Percentiles rank a stretch among this genome's conserved stretches.
phyloP scores from a whole-genome alignment of 2,888 invertebrate species.

The Conops quadrifasciatus region DNA sequence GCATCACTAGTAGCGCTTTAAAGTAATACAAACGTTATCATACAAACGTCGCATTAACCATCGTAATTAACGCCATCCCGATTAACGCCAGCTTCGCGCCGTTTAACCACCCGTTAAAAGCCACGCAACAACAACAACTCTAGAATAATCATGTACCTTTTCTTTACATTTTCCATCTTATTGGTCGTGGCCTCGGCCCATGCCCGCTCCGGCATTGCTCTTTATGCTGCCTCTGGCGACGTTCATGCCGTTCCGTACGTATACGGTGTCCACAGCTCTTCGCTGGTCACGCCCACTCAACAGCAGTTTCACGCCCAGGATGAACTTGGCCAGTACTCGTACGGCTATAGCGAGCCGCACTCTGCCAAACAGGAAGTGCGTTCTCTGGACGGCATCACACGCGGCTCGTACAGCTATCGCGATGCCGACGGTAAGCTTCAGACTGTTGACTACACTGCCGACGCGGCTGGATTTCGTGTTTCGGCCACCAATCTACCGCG shows the following conservation, averaged over 20 bases:
- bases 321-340: slow-evolving; percentile 71
- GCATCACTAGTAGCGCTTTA: slow-evolving; percentile 53
- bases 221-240: slow-evolving; percentile 44
- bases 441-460: slow-evolving; percentile 69
- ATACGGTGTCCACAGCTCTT: slow-evolving; percentile 55
- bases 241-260: slow-evolving; percentile 50
- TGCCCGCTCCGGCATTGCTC: slow-evolving; percentile 47
- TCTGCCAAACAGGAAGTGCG: slow-evolving; percentile 71
- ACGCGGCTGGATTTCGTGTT: slow-evolving; percentile 71
- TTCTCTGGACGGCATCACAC: slow-evolving; percentile 69
- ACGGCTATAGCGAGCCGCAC: slow-evolving; percentile 70
- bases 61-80: slow-evolving; percentile 3
- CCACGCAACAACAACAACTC: not conserved
- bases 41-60: slow-evolving; percentile 23
- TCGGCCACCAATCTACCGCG: slow-evolving; percentile 71
- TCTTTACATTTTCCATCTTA: slow-evolving; percentile 51
- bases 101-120: not conserved
- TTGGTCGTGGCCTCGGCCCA: slow-evolving; percentile 48
- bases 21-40: slow-evolving; percentile 25
- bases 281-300: slow-evolving; percentile 61
- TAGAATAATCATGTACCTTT: slow-evolving; percentile 36
- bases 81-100: not conserved
- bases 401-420: slow-evolving; percentile 71
- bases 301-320: slow-evolving; percentile 71
- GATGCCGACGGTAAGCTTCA: slow-evolving; percentile 71